A percentile compares a stretch with the other conserved stretches of the same genome.
Conservation (phyloP, 2,113 vertebrate genomes). For the Chionis minor region DNA sequence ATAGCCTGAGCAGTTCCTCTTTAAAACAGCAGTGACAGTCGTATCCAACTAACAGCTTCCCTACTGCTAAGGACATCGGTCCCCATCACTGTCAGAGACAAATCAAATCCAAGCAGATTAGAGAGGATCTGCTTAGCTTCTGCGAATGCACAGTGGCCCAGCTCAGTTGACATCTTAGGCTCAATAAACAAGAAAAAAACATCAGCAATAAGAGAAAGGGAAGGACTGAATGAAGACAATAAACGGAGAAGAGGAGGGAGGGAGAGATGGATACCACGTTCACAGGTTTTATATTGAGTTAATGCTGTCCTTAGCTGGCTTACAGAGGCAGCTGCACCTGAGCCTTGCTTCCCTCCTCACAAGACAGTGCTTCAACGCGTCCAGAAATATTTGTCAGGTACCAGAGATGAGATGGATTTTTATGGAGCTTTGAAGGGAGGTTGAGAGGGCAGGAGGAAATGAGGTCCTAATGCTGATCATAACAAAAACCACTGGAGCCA, state of each 20-base stretch:
- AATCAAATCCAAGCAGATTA: background rate
- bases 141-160: background rate
- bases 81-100: background rate
- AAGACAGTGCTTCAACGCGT: background rate
- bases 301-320: background rate
- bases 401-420: constrained; percentile 36
- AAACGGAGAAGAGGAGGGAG: background rate
- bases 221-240: background rate
- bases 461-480: constrained; percentile 15
- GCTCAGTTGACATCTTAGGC: background rate
- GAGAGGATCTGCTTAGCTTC: background rate
- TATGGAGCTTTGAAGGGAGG: constrained; percentile 3
- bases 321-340: background rate
- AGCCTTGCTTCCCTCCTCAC: background rate
- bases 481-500: background rate
- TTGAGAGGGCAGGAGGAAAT: background rate
- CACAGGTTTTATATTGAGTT: background rate
- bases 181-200: background rate
- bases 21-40: background rate
- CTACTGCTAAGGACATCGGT: background rate
- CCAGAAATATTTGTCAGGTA: background rate
- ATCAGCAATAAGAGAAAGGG: background rate
- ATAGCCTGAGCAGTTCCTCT: background rate
- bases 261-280: background rate
- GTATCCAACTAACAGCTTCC: background rate